Base-by-base conservation (phyloP, 2,113 vertebrate species). In the Pleuronectes platessa region DNA sequence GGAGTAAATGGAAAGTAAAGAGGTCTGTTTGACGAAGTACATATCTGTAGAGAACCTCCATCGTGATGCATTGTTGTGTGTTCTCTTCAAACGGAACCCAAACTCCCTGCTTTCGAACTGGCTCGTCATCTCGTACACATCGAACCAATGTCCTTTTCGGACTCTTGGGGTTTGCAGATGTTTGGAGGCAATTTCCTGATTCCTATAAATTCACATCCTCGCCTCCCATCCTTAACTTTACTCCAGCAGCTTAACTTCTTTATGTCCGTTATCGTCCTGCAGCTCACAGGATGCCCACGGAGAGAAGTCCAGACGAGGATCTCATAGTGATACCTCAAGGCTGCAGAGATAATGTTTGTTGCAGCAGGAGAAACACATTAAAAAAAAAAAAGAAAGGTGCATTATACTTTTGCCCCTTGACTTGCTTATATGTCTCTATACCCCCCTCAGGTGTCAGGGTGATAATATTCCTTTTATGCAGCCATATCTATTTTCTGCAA, bases 1-100 rank as follows among this genome's bases (percentile, higher is more conserved):
- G 54, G 15, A 68, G 56, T 35, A 60, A 83, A 74, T 69, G 21
- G 76, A 83, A 79, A 78, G 47, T 14, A 7, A 75, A 81, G 61
- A n/a, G 8, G 23, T 20, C 37, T 71, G 26, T 40, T 71, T 49
- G 53, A 10, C 42, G 24, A 68, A 61, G 68, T 27, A 62, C 31
- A 31, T 31, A 7, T 1, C 58, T 61, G 49, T 35, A 35, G 27
- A 21, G 49, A 24, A 11, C 69, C 64, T 2, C 20, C 0, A 56
- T 74, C 74, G 5, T 31, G 27, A 31, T 31, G 5, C 27, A 58
- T 69, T 23, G 59, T 17, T 31, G 13, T 35, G 0, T n/a, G 4
- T 31, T 5, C 27, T 15, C 67, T 21, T 65, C 9, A 56, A n/a
- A n/a, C 10, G 18, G n/a, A 53, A 53, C 20, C 18, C 7, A 8